Conservation (phyloP, 2,113 vertebrate genomes). For the Propithecus coquereli region DNA sequence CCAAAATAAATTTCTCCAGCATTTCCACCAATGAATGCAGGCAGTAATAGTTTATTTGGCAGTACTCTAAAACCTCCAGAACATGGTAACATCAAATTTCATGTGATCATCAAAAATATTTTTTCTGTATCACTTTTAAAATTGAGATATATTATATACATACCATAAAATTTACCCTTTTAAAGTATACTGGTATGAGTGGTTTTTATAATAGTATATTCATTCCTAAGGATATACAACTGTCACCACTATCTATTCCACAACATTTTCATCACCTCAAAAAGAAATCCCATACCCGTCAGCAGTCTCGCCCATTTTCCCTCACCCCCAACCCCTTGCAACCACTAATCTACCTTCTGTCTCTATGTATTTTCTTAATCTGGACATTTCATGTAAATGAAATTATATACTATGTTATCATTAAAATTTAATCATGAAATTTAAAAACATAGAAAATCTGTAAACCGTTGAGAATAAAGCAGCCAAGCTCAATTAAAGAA, state of each 20-base stretch:
- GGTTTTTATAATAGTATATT: not conserved
- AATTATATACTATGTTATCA: not conserved
- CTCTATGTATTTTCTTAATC: not conserved
- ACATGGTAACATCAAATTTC: not conserved
- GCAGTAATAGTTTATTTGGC: not conserved
- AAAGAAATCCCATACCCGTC: not conserved
- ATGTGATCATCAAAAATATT: not conserved
- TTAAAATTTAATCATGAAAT: not conserved
- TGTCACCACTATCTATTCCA: not conserved
- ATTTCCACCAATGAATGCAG: not conserved
- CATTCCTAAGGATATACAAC: not conserved
- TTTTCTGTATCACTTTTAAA: not conserved
- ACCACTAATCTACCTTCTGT: not conserved
- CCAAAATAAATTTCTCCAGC: no score
- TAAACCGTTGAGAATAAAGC: not conserved
- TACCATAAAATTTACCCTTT: not conserved
- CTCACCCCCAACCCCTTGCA: not conserved
- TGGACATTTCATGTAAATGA: not conserved
- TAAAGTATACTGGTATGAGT: not conserved
- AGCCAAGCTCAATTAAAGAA: not conserved
- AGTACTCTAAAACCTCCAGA: not conserved
- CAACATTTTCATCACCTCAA: not conserved
- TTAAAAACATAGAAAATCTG: not conserved
- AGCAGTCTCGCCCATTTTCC: not conserved
- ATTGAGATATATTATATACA: not conserved